phyloP scores from a whole-genome alignment of 2,797 vertebrate species.

The Nannoperca obscura region DNA sequence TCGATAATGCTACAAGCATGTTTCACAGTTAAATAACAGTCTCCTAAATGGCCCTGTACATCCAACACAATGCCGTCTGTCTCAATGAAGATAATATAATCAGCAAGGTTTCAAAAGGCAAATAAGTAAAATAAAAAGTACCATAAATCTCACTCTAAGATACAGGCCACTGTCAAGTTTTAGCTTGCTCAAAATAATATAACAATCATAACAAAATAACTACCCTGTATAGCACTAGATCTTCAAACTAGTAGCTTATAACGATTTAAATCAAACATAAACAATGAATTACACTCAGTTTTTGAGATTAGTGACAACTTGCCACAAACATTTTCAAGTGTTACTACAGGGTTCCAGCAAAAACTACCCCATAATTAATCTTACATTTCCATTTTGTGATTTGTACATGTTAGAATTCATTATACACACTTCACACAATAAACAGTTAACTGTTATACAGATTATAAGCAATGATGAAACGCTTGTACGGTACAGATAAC shows the following conservation, averaged over 20 bases:
- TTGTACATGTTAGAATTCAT: constrained; percentile 51
- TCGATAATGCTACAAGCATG: constrained; percentile 79
- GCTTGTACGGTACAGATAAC: constrained; percentile 41
- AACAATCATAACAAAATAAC: constrained; percentile 35
- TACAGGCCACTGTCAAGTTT: constrained; percentile 55
- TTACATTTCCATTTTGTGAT: constrained; percentile 30
- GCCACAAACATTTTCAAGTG: constrained; percentile 40
- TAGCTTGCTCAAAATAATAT: constrained; percentile 40
- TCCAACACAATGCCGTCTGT: constrained; percentile 50
- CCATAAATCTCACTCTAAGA: constrained; percentile 23
- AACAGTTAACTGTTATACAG: constrained; percentile 43
- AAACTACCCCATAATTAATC: constrained; percentile 16
- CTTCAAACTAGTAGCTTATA: constrained; percentile 50
- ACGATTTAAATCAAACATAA: constrained; percentile 44
- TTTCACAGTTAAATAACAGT: constrained; percentile 82
- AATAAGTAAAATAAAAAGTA: constrained; percentile 33
- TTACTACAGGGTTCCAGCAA: constrained; percentile 12
- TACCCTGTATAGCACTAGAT: constrained; percentile 73
- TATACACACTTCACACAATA: constrained; percentile 42
- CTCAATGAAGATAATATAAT: constrained; percentile 42
- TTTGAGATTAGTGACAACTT: constrained; percentile 42
- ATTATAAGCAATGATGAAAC: constrained; percentile 35
- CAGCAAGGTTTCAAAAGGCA: constrained; percentile 56
- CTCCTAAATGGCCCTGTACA: constrained; percentile 63
- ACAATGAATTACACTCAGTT: constrained; percentile 34